Evolutionary conservation across 2,113 vertebrate species (phyloP).

Genomic region (Brienomyrus brachyistius): DNA sequence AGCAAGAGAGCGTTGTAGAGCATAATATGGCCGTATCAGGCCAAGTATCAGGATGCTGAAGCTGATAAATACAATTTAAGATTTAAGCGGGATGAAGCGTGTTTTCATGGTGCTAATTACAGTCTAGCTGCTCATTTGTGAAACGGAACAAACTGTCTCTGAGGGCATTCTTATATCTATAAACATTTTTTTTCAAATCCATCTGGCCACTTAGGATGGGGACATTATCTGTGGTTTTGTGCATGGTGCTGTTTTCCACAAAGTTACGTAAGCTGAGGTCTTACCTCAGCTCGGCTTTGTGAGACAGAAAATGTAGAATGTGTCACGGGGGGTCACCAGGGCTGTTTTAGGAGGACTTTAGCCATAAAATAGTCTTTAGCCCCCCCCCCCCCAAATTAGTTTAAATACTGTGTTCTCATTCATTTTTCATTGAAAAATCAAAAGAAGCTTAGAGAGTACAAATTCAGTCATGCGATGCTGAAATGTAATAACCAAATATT

Average conservation of each 20-base stretch:
- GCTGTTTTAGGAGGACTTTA: neutral
- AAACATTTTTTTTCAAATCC: neutral
- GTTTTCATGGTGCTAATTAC: neutral
- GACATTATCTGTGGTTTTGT: neutral
- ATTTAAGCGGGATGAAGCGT: too few species aligned
- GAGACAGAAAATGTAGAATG: neutral
- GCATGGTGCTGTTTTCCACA: neutral
- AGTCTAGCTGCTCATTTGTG: neutral
- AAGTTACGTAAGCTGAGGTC: neutral
- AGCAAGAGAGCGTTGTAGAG: neutral
- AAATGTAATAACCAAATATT: neutral
- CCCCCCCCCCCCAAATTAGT: neutral
- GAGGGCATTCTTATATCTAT: neutral
- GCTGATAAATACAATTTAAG: neutral
- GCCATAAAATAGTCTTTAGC: neutral
- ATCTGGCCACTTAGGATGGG: neutral
- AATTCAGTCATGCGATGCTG: neutral
- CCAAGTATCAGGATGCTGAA: neutral
- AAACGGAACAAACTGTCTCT: neutral
- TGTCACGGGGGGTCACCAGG: neutral
- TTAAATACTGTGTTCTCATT: neutral
- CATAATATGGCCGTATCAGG: neutral
- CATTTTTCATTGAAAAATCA: neutral
- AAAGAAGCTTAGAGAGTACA: neutral
- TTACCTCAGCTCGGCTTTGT: neutral